Percentiles rank a stretch among this genome's conserved stretches.
These are phyloP conservation scores for Dynastes hyllus DNA, from an alignment of 2,888 invertebrate species.

Conservation along the genomic window DNA sequence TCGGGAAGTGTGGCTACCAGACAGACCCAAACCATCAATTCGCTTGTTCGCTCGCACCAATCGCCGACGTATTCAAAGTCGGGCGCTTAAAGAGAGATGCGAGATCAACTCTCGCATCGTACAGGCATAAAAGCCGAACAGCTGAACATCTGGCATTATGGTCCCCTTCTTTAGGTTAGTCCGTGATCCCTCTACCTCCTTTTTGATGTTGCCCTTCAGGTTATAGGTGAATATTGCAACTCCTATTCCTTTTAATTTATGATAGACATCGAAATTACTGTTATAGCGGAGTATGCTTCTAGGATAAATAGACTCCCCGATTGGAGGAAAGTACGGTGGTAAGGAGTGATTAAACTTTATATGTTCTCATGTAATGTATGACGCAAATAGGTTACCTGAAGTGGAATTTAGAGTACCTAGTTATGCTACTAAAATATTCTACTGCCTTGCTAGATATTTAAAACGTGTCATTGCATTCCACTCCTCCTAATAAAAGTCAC, in stretches of 20 bases:
- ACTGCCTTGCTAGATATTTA: neutral
- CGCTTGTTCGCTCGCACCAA: slow-evolving; percentile 61
- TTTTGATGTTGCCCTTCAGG: slow-evolving; percentile 57
- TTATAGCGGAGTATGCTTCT: slow-evolving; percentile 33
- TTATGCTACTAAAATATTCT: slow-evolving; percentile 21
- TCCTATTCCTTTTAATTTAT: slow-evolving; percentile 56
- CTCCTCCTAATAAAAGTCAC: slow-evolving; percentile 14
- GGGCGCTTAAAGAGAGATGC: slow-evolving; percentile 58
- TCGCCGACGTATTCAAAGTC: slow-evolving; percentile 26
- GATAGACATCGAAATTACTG: slow-evolving; percentile 50
- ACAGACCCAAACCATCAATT: slow-evolving; percentile 69
- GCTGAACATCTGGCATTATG: slow-evolving; percentile 65
- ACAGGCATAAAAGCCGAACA: slow-evolving; percentile 60
- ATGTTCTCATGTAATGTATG: slow-evolving; percentile 33
- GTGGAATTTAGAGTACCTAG: slow-evolving; percentile 28
- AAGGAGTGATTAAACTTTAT: slow-evolving; percentile 46
- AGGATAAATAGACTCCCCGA: slow-evolving; percentile 38
- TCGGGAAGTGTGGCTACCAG: slow-evolving; percentile 69
- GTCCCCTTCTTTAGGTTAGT: slow-evolving; percentile 55
- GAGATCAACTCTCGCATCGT: slow-evolving; percentile 53
- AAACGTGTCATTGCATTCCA: neutral
- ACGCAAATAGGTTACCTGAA: slow-evolving; percentile 33
- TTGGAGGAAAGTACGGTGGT: slow-evolving; percentile 12
- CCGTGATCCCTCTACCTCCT: slow-evolving; percentile 55
- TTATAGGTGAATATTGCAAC: slow-evolving; percentile 58